phyloP scores from a whole-genome alignment of 2,888 invertebrate genomes.

The Meandrusa payeni region DNA sequence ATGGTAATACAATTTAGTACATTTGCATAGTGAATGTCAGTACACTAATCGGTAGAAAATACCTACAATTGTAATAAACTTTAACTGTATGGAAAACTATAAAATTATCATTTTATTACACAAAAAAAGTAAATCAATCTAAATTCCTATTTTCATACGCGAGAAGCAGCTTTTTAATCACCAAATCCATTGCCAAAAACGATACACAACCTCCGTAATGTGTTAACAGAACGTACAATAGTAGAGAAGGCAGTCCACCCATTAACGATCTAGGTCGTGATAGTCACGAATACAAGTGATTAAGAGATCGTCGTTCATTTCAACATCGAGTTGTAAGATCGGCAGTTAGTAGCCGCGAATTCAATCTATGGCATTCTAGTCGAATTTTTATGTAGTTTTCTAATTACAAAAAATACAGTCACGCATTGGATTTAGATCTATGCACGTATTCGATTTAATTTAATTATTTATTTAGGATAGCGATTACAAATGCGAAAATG shows the following conservation, averaged over 20 bases:
- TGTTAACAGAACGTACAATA: slow-evolving; percentile 14
- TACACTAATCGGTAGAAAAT: too few species aligned
- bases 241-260: slow-evolving; percentile 12
- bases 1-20: too few species aligned
- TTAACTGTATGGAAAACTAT: too few species aligned
- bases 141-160: too few species aligned
- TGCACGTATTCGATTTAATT: neutral
- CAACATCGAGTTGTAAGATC: slow-evolving; percentile 9
- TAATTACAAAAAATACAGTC: slow-evolving; percentile 1
- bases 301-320: slow-evolving; percentile 18
- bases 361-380: neutral
- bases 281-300: slow-evolving; percentile 30
- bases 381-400: neutral
- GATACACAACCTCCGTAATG: neutral
- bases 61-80: too few species aligned
- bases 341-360: neutral
- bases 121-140: too few species aligned
- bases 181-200: slow-evolving; percentile 4
- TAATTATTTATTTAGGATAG: neutral
- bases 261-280: slow-evolving; percentile 31
- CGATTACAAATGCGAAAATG: too few species aligned
- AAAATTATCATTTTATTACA: too few species aligned
- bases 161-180: neutral
- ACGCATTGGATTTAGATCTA: neutral
- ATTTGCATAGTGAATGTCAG: too few species aligned